phyloP scores from a whole-genome alignment of 2,888 invertebrate species.

The Scelioninae gen. 2 region DNA sequence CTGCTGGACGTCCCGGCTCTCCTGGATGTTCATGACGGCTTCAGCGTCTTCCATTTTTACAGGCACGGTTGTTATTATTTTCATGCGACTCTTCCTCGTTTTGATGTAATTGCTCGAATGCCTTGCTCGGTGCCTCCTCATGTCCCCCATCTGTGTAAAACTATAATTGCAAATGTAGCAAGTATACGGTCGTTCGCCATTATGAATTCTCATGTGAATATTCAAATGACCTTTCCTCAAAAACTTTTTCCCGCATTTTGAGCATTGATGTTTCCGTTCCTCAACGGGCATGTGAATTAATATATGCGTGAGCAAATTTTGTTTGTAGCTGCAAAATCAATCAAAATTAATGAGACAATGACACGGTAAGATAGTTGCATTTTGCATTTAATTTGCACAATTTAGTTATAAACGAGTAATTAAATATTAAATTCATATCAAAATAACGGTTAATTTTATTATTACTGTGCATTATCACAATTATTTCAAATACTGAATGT shows the following conservation, averaged over 20 bases:
- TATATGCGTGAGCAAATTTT: constrained; percentile 63
- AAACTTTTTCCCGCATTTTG: constrained; percentile 63
- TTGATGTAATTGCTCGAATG: constrained; percentile 55
- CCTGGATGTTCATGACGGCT: background rate
- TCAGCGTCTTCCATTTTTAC: constrained; percentile 12
- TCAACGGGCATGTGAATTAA: constrained; percentile 63
- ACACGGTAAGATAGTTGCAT: too few relatives aligned
- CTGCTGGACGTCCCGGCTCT: constrained; percentile 15
- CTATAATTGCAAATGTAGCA: constrained; percentile 65
- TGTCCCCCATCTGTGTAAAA: constrained; percentile 66
- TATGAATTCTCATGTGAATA: constrained; percentile 65
- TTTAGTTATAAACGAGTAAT: too few relatives aligned
- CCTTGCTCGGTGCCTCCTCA: constrained; percentile 63
- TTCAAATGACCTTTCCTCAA: constrained; percentile 63
- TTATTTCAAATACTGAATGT: too few relatives aligned
- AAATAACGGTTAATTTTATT: too few relatives aligned
- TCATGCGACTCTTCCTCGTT: constrained; percentile 39
- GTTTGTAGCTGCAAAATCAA: constrained; percentile 60
- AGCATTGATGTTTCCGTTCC: constrained; percentile 64
- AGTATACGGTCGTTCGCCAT: constrained; percentile 65
- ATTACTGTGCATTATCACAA: too few relatives aligned
- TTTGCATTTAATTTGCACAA: too few relatives aligned
- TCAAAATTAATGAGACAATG: too few relatives aligned
- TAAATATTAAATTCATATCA: too few relatives aligned
- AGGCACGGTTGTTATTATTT: background rate